phyloP scores from a whole-genome alignment of 2,113 vertebrate species.

The Triplophysa tibetana region DNA sequence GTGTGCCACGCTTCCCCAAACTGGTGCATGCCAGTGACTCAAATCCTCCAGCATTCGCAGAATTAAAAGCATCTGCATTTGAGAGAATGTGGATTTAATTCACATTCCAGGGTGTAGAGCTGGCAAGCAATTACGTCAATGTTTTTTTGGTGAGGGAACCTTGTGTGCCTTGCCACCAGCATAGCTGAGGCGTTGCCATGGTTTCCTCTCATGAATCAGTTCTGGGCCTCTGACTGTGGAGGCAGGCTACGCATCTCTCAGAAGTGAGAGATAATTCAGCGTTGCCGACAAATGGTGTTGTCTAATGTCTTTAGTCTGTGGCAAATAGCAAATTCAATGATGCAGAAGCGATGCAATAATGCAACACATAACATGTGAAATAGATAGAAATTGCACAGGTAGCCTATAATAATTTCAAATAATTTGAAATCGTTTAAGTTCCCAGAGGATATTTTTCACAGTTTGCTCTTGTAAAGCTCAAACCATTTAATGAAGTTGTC shows the following conservation, averaged over 20 bases:
- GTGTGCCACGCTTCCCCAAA: background rate
- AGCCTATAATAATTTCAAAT: no score
- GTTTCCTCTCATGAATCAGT: conserved; percentile 37
- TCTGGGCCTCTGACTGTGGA: conserved; percentile 23
- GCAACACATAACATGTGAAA: background rate
- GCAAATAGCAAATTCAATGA: background rate
- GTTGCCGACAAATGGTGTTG: background rate
- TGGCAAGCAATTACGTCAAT: conserved; percentile 36
- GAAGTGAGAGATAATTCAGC: conserved; percentile 16
- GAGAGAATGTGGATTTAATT: background rate
- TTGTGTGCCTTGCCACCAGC: conserved; percentile 7
- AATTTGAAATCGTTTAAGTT: no score
- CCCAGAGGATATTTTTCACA: no score
- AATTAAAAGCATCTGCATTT: background rate
- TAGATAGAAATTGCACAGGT: no score
- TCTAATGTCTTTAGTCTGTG: background rate
- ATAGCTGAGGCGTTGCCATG: conserved; percentile 38
- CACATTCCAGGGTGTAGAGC: conserved; percentile 26
- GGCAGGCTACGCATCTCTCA: background rate
- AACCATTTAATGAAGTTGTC: no score
- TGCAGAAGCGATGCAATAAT: background rate
- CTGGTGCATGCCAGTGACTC: conserved; percentile 23
- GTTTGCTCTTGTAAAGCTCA: no score
- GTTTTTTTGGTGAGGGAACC: conserved; percentile 31
- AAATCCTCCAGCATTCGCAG: conserved; percentile 7